Percentiles rank a stretch among this genome's conserved stretches.
These are phyloP conservation scores for Labeo rohita DNA, from an alignment of 2,113 vertebrate species.

Conservation along the genomic window DNA sequence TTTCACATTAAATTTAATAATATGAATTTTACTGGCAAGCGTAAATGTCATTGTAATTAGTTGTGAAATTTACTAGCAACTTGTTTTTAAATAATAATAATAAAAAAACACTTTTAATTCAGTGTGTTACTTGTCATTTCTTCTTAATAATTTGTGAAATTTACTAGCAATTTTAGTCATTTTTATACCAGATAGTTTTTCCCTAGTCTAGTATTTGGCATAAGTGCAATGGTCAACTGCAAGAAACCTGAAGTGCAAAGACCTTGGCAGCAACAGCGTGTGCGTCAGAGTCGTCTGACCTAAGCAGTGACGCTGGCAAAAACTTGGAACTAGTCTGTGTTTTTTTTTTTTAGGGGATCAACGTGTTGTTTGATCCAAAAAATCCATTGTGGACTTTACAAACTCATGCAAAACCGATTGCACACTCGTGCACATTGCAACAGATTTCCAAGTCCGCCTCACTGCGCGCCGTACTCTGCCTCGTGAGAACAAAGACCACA, in stretches of 20 bases:
- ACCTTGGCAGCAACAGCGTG: not conserved
- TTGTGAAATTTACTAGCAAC: no score
- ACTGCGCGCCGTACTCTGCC: not conserved
- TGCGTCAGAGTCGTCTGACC: not conserved
- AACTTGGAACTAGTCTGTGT: not conserved
- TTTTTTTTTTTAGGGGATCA: not conserved
- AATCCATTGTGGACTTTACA: constrained; percentile 11
- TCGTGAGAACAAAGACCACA: not conserved
- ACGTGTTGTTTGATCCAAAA: not conserved
- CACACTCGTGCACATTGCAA: not conserved
- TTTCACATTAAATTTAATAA: no score
- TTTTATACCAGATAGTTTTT: not conserved
- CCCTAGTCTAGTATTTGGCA: not conserved
- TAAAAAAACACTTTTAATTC: not conserved
- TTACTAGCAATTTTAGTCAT: not conserved
- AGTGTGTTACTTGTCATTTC: not conserved
- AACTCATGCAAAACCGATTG: not conserved
- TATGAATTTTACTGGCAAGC: no score
- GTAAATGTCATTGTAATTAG: no score
- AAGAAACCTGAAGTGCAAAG: not conserved
- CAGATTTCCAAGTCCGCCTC: not conserved
- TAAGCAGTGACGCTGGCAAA: not conserved
- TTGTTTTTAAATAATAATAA: no score
- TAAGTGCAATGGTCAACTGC: not conserved
- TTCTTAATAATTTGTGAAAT: not conserved